These are phyloP conservation scores for Homarus americanus DNA, from an alignment of 1,140 invertebrate genomes.

Conservation along the genomic window DNA sequence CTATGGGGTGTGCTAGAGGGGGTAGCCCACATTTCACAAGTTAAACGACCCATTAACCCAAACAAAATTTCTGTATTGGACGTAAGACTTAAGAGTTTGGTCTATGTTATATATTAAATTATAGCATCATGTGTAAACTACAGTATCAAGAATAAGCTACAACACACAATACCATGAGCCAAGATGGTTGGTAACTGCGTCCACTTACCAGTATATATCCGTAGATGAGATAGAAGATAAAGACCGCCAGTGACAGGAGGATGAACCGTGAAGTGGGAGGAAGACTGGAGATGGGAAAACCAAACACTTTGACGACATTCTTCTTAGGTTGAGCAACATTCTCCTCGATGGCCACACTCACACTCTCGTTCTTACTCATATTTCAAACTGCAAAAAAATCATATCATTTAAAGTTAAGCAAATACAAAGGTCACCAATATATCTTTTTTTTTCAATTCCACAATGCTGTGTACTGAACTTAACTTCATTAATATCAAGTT, in stretches of 20 bases:
- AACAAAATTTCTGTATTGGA: too few species aligned
- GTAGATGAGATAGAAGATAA: conserved; percentile 93
- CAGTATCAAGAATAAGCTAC: too few species aligned
- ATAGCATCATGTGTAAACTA: not conserved
- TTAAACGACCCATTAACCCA: too few species aligned
- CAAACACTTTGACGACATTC: conserved; percentile 41
- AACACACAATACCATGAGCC: too few species aligned
- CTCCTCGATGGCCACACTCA: conserved; percentile 24
- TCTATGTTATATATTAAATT: not conserved
- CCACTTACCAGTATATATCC: conserved; percentile 88
- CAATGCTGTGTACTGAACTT: too few species aligned
- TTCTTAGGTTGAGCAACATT: not conserved
- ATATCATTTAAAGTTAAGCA: too few species aligned
- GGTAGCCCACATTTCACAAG: too few species aligned
- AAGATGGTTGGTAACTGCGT: not conserved
- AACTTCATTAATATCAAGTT: too few species aligned
- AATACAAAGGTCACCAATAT: too few species aligned
- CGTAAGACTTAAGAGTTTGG: too few species aligned
- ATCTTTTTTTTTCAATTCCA: too few species aligned
- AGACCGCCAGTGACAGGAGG: conserved; percentile 87
- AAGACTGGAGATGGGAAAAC: conserved; percentile 31
- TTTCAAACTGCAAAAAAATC: not conserved
- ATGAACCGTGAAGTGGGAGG: conserved; percentile 84
- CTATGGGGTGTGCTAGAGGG: too few species aligned
- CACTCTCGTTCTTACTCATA: conserved; percentile 29